phyloP scores from a whole-genome alignment of 23 tunicate species.

The Styela plicata region DNA sequence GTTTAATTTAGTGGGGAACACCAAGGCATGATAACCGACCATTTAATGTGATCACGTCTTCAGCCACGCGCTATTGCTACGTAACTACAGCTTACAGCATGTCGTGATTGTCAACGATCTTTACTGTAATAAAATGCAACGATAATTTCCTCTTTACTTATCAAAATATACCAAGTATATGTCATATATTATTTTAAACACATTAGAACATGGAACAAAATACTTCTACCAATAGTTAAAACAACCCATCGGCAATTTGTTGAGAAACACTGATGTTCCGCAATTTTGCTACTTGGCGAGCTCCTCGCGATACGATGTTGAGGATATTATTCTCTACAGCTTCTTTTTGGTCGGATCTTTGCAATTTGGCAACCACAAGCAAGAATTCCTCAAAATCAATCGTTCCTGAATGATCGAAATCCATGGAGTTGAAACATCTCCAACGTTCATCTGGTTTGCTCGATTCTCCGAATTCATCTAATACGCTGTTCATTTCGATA shows the following conservation, averaged over 20 bases:
- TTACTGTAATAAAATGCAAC: too few relatives aligned
- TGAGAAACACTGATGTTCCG: constrained; percentile 76
- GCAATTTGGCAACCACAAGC: constrained; percentile 44
- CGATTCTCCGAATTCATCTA: constrained; percentile 76
- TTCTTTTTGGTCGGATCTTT: constrained; percentile 17
- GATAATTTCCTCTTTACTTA: too few relatives aligned
- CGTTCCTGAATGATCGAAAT: constrained; percentile 48
- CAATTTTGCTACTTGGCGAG: constrained; percentile 59
- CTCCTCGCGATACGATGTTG: constrained; percentile 55
- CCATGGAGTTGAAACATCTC: constrained; percentile 57
- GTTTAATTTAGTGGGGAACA: too few relatives aligned
- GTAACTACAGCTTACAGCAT: too few relatives aligned
- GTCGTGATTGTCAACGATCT: too few relatives aligned
- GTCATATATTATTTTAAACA: too few relatives aligned
- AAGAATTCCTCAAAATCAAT: constrained; percentile 90
- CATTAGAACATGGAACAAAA: background rate
- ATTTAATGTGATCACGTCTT: too few relatives aligned
- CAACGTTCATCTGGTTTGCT: constrained; percentile 62
- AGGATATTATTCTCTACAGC: constrained; percentile 47
- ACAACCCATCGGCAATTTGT: constrained; percentile 71
- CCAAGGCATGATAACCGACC: too few relatives aligned
- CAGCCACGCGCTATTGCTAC: too few relatives aligned
- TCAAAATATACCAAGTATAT: too few relatives aligned
- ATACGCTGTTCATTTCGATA: constrained; percentile 64
- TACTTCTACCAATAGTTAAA: constrained; percentile 29